phyloP scores from a whole-genome alignment of 2,888 invertebrate genomes.

The Scelioninae gen. 2 region DNA sequence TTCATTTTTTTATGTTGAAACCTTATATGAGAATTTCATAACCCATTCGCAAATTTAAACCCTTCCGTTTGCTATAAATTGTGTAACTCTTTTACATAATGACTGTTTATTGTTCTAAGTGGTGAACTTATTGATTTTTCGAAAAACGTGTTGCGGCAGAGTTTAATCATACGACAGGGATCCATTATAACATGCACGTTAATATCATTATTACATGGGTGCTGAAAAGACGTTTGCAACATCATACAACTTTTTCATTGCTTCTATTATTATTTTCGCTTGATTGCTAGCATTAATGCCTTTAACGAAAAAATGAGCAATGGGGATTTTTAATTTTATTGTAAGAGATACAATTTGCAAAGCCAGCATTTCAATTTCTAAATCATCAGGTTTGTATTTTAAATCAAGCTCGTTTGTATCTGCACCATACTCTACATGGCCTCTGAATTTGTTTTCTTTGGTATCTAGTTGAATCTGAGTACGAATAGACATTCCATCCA shows the following conservation, averaged over 20 bases:
- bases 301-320: conserved; percentile 36
- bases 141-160: conserved; percentile 35
- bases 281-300: not conserved
- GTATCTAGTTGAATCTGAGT: conserved; percentile 9
- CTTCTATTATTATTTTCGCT: conserved; percentile 9
- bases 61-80: conserved; percentile 31
- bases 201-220: conserved; percentile 11
- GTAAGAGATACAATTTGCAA: conserved; percentile 35
- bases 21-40: conserved; percentile 36
- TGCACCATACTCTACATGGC: conserved; percentile 23
- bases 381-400: not conserved
- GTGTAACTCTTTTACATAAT: conserved; percentile 13
- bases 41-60: conserved; percentile 48
- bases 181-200: conserved; percentile 28
- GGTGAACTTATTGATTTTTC: conserved; percentile 4
- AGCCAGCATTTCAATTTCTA: conserved; percentile 18
- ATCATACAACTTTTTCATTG: conserved; percentile 17
- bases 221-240: conserved; percentile 15
- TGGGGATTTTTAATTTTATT: conserved; percentile 30
- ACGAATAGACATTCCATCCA: conserved; percentile 36
- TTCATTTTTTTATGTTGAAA: conserved; percentile 55
- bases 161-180: conserved; percentile 36
- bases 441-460: conserved; percentile 17
- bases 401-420: not conserved
- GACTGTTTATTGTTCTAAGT: not conserved